Base-by-base conservation (phyloP, 2,113 vertebrate species). In the Tragulus kanchil region DNA sequence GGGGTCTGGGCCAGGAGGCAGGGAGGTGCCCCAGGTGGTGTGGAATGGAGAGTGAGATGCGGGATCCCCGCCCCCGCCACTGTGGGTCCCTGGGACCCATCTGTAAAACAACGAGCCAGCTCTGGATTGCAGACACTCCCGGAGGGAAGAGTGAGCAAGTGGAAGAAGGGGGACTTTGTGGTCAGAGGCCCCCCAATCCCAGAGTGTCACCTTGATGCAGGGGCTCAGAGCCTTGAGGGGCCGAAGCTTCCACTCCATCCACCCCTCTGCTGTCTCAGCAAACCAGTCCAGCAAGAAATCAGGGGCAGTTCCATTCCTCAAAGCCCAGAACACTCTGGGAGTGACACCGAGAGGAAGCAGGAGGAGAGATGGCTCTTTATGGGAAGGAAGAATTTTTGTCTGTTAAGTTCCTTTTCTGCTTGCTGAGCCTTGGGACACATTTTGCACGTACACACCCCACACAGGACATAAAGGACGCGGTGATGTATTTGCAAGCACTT, bases 361-460 rank as follows among this genome's bases (percentile, higher is more conserved):
- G 26, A 42, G 50, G 58, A 95, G 95, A 95, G 95, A 95, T 36
- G 54, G 83, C 26, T 19, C 26, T 97, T 64, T 48, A 92, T 10
- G n/a, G 69, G 56, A 96, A 82, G 42, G 93, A 84, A 94, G 50
- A 52, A 94, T 91, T 83, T 94, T 84, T 93, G 86, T 71, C 75
- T 48, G 1, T 95, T 96, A 85, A 56, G 87, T 69, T 50, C 97
- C 52, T 59, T 56, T 26, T 50, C 9, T 56, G 83, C 88, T 88
- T 87, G 45, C 62, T 62, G 45, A 88, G 90, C 61, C 84, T 65
- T 77, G 69, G 52, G 64, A 79, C 25, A 91, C 83, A 91, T 58
- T 97, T 86, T 97, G 90, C 79, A 84, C 59, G 93, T n/a, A 78
- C 14, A 21, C 15, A 26, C 12, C 4, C 25, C 45, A 71, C 73